These are phyloP conservation scores for Meriones unguiculatus DNA, from an alignment of 2,113 vertebrate species.

Conservation along the genomic window DNA sequence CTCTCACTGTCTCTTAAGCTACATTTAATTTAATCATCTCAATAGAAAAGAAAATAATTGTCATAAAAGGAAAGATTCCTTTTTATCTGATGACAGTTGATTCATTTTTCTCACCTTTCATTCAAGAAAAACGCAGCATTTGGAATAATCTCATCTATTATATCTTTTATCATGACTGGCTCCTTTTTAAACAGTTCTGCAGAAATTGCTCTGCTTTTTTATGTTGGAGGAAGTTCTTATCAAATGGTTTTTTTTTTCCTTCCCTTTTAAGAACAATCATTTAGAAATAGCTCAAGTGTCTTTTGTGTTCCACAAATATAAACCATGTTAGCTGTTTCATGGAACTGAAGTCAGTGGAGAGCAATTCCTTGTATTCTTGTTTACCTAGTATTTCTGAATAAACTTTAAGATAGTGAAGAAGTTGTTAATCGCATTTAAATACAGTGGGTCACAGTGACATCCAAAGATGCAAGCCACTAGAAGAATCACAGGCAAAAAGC, in stretches of 20 bases:
- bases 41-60: constrained; percentile 81
- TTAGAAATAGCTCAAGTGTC: constrained; percentile 84
- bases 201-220: constrained; percentile 80
- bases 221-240: constrained; percentile 83
- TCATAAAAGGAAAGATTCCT: constrained; percentile 83
- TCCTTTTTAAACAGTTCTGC: constrained; percentile 82
- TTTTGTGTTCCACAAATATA: constrained; percentile 75
- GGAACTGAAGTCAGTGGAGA: constrained; percentile 72
- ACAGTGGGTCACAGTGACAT: background rate
- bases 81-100: constrained; percentile 77
- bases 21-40: constrained; percentile 86
- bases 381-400: constrained; percentile 67
- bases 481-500: constrained; percentile 55
- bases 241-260: constrained; percentile 74
- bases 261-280: constrained; percentile 82
- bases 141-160: constrained; percentile 83
- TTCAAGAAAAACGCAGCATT: constrained; percentile 85
- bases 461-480: constrained; percentile 49
- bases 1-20: constrained; percentile 77
- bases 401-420: constrained; percentile 69
- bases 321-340: constrained; percentile 80
- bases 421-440: constrained; percentile 66
- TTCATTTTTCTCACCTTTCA: constrained; percentile 81
- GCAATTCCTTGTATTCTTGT: constrained; percentile 66
- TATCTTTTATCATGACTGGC: constrained; percentile 82